These are phyloP conservation scores for Crocidura indochinensis DNA, from an alignment of 2,797 vertebrate genomes.

Conservation along the genomic window DNA sequence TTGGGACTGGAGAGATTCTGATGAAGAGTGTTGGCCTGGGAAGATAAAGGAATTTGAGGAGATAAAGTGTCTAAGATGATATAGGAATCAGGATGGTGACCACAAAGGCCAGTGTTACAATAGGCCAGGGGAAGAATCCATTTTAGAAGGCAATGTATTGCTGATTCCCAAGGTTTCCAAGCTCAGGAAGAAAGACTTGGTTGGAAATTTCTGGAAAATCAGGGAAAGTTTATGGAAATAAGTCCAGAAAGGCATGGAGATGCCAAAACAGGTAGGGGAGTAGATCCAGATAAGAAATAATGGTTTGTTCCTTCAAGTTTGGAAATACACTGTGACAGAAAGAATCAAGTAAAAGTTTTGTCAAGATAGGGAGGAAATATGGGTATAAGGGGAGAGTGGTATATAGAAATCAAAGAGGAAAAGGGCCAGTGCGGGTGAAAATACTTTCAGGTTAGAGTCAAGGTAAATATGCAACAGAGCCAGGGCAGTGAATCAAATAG, in stretches of 20 bases:
- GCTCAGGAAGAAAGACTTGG: background rate
- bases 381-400: background rate
- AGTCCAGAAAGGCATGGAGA: background rate
- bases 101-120: background rate
- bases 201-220: background rate
- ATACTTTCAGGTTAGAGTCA: background rate
- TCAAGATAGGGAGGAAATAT: background rate
- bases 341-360: background rate
- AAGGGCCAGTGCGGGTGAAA: background rate
- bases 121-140: background rate
- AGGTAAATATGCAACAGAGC: background rate
- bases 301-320: slow-evolving; percentile 1
- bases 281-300: background rate
- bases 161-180: background rate
- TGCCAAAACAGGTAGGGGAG: background rate
- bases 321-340: background rate
- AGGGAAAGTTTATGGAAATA: background rate
- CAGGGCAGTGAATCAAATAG: background rate
- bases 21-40: background rate
- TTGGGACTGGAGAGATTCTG: background rate
- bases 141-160: background rate
- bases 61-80: too few relatives aligned
- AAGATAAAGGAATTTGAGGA: background rate
- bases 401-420: background rate
- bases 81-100: background rate